A percentile compares a stretch with the other conserved stretches of the same genome.
These are phyloP conservation scores for Himalopsyche phryganea DNA, from an alignment of 1,140 invertebrate species.

Conservation along the genomic window DNA sequence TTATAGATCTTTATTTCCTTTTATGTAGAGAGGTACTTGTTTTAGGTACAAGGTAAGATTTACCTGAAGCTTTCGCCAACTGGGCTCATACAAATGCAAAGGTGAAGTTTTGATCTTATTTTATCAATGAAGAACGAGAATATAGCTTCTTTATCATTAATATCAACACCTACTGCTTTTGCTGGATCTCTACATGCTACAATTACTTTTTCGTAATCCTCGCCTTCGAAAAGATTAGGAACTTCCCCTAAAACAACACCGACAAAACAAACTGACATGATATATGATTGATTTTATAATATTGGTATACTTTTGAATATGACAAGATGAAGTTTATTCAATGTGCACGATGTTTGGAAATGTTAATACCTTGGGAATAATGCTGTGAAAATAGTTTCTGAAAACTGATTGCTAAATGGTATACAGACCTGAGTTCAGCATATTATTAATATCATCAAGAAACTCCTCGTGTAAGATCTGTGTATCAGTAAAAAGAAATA, in stretches of 20 bases:
- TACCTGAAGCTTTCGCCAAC: conserved; percentile 80
- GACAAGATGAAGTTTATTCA: no score
- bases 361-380: no score
- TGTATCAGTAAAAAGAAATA: conserved; percentile 85
- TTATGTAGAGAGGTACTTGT: no score
- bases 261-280: no score
- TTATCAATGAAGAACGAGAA: conserved; percentile 80
- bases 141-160: conserved; percentile 64
- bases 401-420: no score
- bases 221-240: conserved; percentile 80
- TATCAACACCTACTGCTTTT: conserved; percentile 63
- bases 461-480: conserved; percentile 91
- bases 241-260: conserved; percentile 65
- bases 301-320: no score
- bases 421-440: conserved; percentile 75
- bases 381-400: no score
- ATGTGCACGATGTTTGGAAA: no score
- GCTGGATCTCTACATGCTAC: conserved; percentile 67
- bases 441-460: conserved; percentile 88
- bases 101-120: conserved; percentile 75
- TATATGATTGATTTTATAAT: no score
- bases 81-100: conserved; percentile 86
- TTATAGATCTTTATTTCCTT: no score
- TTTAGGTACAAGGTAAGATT: no score
- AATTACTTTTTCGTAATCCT: conserved; percentile 80